Evolutionary conservation across 1,140 invertebrate species (phyloP).

Genomic region (Coenobita brevimanus): DNA sequence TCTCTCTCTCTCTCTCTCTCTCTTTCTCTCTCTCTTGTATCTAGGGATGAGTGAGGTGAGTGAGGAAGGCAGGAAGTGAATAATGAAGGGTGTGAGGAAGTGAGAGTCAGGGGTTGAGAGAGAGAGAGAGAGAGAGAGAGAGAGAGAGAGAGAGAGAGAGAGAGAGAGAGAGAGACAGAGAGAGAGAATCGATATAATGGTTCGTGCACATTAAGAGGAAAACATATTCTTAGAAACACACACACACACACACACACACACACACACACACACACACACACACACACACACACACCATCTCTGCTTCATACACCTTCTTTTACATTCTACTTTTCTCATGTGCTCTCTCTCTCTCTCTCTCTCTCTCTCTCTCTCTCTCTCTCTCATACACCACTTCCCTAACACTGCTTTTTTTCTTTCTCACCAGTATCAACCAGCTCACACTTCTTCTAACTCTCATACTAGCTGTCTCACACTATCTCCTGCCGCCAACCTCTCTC

Average conservation of each 20-base stretch:
- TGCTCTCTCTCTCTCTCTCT: no score
- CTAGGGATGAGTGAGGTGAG: background rate
- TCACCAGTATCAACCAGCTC: background rate
- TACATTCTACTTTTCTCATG: background rate
- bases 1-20: background rate
- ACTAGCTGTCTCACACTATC: background rate
- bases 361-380: background rate
- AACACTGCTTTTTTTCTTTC: background rate
- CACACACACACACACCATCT: no score
- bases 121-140: constrained; percentile 3
- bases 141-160: constrained; percentile 3
- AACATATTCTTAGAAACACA: no score
- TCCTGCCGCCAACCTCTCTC: background rate
- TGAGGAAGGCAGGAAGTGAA: background rate
- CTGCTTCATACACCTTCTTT: background rate
- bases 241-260: background rate
- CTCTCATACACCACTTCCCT: no score
- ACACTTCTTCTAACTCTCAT: background rate
- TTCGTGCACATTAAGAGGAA: no score
- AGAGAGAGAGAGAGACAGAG: no score
- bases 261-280: background rate
- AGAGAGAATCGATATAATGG: no score
- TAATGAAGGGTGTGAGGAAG: constrained; percentile 7
- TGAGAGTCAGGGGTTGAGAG: background rate
- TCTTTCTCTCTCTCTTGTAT: background rate